Evolutionary conservation across 2,113 vertebrate species (phyloP), one percentile per base, ranked within the genome.

Genomic region (Indicator indicator): DNA sequence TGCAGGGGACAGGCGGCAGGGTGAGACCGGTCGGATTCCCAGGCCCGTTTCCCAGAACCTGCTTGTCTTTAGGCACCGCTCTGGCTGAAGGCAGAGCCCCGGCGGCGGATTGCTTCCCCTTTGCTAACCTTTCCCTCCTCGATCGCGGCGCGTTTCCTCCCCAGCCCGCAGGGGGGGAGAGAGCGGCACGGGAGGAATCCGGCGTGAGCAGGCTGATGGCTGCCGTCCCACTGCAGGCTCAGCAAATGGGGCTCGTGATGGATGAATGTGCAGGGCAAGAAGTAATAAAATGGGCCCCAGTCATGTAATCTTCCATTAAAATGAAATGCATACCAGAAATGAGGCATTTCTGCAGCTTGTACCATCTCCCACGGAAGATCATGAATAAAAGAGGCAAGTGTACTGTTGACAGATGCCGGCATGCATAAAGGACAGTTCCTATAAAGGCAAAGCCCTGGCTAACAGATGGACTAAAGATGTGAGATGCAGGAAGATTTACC

Each of bases 391-490:
- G 96, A 91, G 96, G 95, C 95, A 94, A 97, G 97, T 95, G 95
- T 90, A 78, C 97, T 89, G 98, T 97, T 97, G 98, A 97, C 98
- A 98, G 98, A 97, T 97, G 97, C 97, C 97, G 94, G 97, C 97
- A 91, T 90, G 97, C 97, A 97, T 97, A 98, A 97, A 98, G 97
- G 98, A 98, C 97, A 97, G 97, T 97, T 97, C 97, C 97, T 97
- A 97, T 96, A 96, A 98, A 97, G 97, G 97, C 97, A 96, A 96
- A 96, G 97, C 97, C 97, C 97, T 30, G 93, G 97, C 97, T 97
- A 98, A 98, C 98, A 98, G 98, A 98, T 98, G 98, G 98, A 98
- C 97, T 97, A 97, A 98, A 98, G 97, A 98, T 98, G 98, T 97
- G 98, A 97, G 97, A 97, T 96, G 98, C 97, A 97, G 97, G 96